Evolutionary conservation across 2,113 vertebrate species (phyloP), one percentile per base, ranked within the genome.

Genomic region (Pogona vitticeps): DNA sequence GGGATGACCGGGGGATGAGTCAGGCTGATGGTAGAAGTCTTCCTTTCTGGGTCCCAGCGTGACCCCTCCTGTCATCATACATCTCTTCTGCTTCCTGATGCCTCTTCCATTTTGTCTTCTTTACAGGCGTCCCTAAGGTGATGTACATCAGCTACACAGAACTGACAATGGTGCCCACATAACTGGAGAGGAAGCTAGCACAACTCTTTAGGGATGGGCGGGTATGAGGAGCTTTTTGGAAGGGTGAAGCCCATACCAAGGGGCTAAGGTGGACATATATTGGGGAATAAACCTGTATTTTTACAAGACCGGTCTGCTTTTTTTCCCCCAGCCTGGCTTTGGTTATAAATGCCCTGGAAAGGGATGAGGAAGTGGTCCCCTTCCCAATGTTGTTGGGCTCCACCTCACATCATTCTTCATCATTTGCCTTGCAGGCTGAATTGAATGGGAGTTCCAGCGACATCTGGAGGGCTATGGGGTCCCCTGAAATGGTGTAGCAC

Each of bases 261-360:
- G 59, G 70, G 15, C 40, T 38, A 40, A 46, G 78, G n/a, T 38
- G 70, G 71, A 31, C 68, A 75, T 23, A 4, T 52, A 3, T 21
- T 82, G 80, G 85, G 71, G 36, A 87, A 87, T 87, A 87, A 87
- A 87, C 79, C 59, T 87, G 85, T 87, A 87, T 87, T 87, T 87
- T 87, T 87, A 87, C 79, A 87, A 36, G 3, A 67, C 9, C 21
- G 9, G 40, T 71, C 28, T 63, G 71, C 58, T 6, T 56, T 80
- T 65, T 77, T 21, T 3, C 3, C 31, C 26, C 8, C 40, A 26
- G 28, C 31, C 61, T 15, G 40, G 20, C 20, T 36, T 33, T 3
- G 4, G n/a, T 33, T 13, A 31, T 15, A 52, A 9, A 58, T 1
- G 6, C 6, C 23, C 28, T 6, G 31, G 5, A 40, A 68, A 68